Evolutionary conservation across 2,888 invertebrate species (phyloP).

Genomic region (Gymnoscelis rufifasciata): DNA sequence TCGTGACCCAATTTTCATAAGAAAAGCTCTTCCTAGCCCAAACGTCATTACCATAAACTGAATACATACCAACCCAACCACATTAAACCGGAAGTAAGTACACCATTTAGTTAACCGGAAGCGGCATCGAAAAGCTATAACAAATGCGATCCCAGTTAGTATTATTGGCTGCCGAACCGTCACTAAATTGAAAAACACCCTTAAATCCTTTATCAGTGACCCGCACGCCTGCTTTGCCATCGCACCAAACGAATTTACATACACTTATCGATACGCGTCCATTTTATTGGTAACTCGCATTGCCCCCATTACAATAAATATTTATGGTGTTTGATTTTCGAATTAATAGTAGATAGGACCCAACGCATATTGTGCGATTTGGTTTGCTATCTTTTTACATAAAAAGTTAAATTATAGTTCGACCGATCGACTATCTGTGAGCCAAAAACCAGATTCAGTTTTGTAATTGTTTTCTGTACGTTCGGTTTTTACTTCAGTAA

Average conservation of each 20-base stretch:
- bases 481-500: too few relatives aligned
- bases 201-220: slow-evolving; percentile 59
- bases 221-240: slow-evolving; percentile 49
- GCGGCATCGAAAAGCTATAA: background rate
- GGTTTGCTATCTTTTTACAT: too few relatives aligned
- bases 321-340: slow-evolving; percentile 34
- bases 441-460: too few relatives aligned
- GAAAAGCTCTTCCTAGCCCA: too few relatives aligned
- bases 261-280: slow-evolving; percentile 52
- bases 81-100: background rate
- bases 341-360: slow-evolving; percentile 9
- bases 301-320: slow-evolving; percentile 42
- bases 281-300: slow-evolving; percentile 45
- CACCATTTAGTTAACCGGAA: background rate
- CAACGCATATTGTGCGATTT: background rate
- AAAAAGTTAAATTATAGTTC: too few relatives aligned
- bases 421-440: too few relatives aligned
- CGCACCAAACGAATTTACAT: slow-evolving; percentile 51
- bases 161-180: slow-evolving; percentile 43
- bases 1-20: too few relatives aligned
- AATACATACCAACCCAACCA: too few relatives aligned
- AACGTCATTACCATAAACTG: too few relatives aligned
- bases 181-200: slow-evolving; percentile 56
- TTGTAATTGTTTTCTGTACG: too few relatives aligned
- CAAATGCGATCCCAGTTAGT: slow-evolving; percentile 31